Evolutionary conservation across 2,797 vertebrate species (phyloP).

Genomic region (Anguilla pacifica): DNA sequence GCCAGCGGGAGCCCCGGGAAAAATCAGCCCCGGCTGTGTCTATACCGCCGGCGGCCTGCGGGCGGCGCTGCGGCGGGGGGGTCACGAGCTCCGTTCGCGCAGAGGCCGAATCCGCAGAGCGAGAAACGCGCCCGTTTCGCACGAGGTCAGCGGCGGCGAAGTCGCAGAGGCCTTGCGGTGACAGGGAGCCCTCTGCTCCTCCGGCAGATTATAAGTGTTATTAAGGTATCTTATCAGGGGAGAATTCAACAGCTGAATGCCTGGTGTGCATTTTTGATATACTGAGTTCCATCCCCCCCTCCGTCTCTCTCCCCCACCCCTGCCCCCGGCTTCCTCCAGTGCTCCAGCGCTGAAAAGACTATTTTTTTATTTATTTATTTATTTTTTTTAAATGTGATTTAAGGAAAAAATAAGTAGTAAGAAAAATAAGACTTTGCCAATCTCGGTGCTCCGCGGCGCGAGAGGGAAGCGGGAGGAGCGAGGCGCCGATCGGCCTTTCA

Average conservation of each 20-base stretch:
- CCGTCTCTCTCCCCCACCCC: neutral
- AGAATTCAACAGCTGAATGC: neutral
- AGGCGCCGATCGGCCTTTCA: slow-evolving; percentile 70
- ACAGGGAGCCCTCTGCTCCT: neutral
- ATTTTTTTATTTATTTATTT: neutral
- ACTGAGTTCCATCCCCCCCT: too few relatives aligned
- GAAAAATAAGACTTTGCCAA: slow-evolving; percentile 72
- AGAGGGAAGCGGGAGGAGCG: slow-evolving; percentile 64
- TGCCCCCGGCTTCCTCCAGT: slow-evolving; percentile 5
- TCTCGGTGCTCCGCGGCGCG: slow-evolving; percentile 58
- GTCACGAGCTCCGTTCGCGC: slow-evolving; percentile 19
- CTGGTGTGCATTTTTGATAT: slow-evolving; percentile 2
- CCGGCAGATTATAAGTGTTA: neutral
- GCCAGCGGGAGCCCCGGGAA: slow-evolving; percentile 5
- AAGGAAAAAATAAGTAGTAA: slow-evolving; percentile 39
- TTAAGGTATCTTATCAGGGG: slow-evolving; percentile 23
- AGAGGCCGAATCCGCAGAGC: slow-evolving; percentile 8
- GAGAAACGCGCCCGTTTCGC: neutral
- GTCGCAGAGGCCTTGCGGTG: neutral
- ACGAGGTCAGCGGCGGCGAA: neutral
- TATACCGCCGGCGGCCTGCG: slow-evolving; percentile 28
- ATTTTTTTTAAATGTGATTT: neutral
- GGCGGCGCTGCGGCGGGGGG: slow-evolving; percentile 38
- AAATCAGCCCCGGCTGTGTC: slow-evolving; percentile 5
- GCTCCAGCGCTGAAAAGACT: slow-evolving; percentile 8